Conservation (phyloP, 1,140 invertebrate species). For the Saccostrea echinata region DNA sequence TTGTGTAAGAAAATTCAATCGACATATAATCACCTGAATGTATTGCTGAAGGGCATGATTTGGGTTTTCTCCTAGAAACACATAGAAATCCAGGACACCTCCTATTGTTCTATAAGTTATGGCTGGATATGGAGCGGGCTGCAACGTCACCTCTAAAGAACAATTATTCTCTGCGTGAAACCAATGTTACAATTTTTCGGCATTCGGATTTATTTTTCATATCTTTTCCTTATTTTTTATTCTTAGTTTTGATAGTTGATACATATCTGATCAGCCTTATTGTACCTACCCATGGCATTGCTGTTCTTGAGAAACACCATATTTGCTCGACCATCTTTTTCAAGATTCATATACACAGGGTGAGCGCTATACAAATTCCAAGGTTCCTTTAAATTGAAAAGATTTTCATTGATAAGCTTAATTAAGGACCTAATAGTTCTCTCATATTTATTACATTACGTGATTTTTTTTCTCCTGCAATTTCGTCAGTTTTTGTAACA, state of each 20-base stretch:
- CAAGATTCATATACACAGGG: slow-evolving; percentile 88
- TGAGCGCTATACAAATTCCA: slow-evolving; percentile 90
- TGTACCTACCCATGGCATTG: slow-evolving; percentile 73
- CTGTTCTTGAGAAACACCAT: slow-evolving; percentile 76
- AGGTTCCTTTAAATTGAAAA: slow-evolving; percentile 56
- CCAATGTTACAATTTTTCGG: neutral
- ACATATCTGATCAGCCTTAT: neutral
- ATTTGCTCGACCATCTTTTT: slow-evolving; percentile 80
- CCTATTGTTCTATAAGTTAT: slow-evolving; percentile 73
- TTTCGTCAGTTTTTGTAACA: too few species aligned
- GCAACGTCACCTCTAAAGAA: slow-evolving; percentile 45
- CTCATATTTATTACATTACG: too few species aligned
- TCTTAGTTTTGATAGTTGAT: neutral
- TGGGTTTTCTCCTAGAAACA: slow-evolving; percentile 81
- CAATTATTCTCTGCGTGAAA: neutral
- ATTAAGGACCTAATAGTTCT: too few species aligned
- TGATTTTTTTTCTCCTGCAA: too few species aligned
- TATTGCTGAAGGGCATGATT: slow-evolving; percentile 89
- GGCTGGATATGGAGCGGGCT: slow-evolving; percentile 48
- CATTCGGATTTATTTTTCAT: neutral
- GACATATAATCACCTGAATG: slow-evolving; percentile 79
- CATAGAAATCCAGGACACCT: slow-evolving; percentile 78
- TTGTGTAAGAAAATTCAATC: too few species aligned
- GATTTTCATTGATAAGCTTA: too few species aligned
- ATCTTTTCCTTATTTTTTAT: neutral